Percentiles rank a stretch among this genome's conserved stretches.
phyloP scores from a whole-genome alignment of 2,888 invertebrate genomes.

The Yponomeuta plumbellus region DNA sequence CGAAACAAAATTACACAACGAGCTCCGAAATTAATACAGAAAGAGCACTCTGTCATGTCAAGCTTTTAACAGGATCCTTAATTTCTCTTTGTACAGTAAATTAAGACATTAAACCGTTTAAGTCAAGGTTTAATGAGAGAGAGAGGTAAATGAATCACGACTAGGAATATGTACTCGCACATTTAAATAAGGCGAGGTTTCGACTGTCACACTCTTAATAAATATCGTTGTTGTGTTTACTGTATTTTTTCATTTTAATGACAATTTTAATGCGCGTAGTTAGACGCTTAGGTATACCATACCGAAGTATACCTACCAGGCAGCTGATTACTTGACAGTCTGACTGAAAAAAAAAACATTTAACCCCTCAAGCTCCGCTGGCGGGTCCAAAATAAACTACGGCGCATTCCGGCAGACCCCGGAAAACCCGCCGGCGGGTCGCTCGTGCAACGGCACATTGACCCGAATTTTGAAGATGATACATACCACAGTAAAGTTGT shows the following conservation, averaged over 20 bases:
- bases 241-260: not conserved
- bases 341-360: no score
- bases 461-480: no score
- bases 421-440: no score
- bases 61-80: conserved; percentile 71
- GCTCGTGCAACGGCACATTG: no score
- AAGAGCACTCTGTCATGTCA: conserved; percentile 72
- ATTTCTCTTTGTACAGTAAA: conserved; percentile 71
- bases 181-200: conserved; percentile 19
- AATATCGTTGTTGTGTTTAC: conserved; percentile 3
- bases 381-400: no score
- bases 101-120: conserved; percentile 72
- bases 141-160: conserved; percentile 35
- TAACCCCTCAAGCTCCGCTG: no score
- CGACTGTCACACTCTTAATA: not conserved
- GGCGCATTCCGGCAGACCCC: no score
- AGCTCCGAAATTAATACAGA: conserved; percentile 68
- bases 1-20: conserved; percentile 62
- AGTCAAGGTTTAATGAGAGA: conserved; percentile 54
- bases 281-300: no score
- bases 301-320: no score
- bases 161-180: conserved; percentile 13
- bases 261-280: no score
- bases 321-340: no score
- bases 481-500: no score